Conservation (phyloP, 2,888 invertebrate genomes). For the Pantelozetes paolii region DNA sequence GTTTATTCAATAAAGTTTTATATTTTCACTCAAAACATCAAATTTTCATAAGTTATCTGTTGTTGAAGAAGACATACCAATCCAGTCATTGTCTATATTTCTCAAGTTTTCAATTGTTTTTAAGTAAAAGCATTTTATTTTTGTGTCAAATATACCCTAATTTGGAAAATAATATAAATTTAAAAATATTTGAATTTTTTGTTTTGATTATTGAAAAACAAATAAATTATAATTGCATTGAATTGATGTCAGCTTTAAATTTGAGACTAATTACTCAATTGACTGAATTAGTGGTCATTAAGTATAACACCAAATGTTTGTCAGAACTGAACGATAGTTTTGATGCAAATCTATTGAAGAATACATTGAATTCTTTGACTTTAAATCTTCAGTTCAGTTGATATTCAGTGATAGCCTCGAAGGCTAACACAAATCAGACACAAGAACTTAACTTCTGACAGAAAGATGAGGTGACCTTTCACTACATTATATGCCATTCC, state of each 20-base stretch:
- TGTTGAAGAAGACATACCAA: too few relatives aligned
- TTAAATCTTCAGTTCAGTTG: not conserved
- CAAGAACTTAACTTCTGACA: slow-evolving; percentile 6
- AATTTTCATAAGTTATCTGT: too few relatives aligned
- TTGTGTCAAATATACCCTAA: too few relatives aligned
- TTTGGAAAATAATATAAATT: too few relatives aligned
- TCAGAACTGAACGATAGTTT: not conserved
- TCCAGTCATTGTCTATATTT: too few relatives aligned
- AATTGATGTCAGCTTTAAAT: not conserved
- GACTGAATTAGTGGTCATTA: not conserved
- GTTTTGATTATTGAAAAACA: not conserved
- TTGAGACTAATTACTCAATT: not conserved
- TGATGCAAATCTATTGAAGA: slow-evolving; percentile 1
- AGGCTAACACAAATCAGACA: slow-evolving; percentile 10
- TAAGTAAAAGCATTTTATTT: too few relatives aligned
- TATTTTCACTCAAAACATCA: too few relatives aligned
- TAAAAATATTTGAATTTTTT: not conserved
- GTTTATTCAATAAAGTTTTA: too few relatives aligned
- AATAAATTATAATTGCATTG: not conserved
- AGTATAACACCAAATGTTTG: not conserved
- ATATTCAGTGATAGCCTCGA: not conserved
- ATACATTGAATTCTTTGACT: not conserved
- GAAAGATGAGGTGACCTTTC: slow-evolving; percentile 8
- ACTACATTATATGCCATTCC: not conserved
- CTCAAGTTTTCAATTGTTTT: too few relatives aligned